Percentiles rank a stretch among this genome's conserved stretches.
Conservation (phyloP, 2,888 invertebrate species). For the Cephus pulcher region DNA sequence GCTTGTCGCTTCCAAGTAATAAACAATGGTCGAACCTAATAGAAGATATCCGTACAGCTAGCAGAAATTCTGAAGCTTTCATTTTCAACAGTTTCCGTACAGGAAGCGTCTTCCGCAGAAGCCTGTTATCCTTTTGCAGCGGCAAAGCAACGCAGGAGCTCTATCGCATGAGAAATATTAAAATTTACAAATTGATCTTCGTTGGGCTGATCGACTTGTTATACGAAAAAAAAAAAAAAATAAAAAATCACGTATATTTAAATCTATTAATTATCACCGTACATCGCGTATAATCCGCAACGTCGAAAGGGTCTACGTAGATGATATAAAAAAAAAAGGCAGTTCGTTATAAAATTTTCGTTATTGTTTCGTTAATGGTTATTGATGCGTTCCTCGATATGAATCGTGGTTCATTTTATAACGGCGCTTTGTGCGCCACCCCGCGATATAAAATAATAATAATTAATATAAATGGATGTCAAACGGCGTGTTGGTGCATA, state of each 20-base stretch:
- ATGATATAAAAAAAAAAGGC: not conserved
- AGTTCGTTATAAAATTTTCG: not conserved
- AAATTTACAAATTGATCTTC: not conserved
- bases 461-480: constrained; percentile 32
- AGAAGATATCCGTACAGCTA: not conserved
- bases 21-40: not conserved
- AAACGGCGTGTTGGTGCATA: constrained; percentile 24
- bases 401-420: not conserved
- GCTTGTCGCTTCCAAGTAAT: not conserved
- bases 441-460: constrained; percentile 31
- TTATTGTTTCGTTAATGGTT: constrained; percentile 4
- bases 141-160: not conserved
- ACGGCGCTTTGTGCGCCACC: not conserved
- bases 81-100: not conserved
- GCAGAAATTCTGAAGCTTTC: not conserved
- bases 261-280: not conserved
- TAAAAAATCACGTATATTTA: not conserved
- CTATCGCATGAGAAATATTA: not conserved
- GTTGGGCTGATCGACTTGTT: not conserved
- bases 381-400: constrained; percentile 1
- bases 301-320: not conserved
- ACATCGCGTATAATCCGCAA: not conserved
- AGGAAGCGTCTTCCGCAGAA: not conserved
- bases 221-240: too few species aligned
- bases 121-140: not conserved